Base-by-base conservation (phyloP, 37 sponge, comb jelly and placozoan species). In the Bolinopsis microptera region DNA sequence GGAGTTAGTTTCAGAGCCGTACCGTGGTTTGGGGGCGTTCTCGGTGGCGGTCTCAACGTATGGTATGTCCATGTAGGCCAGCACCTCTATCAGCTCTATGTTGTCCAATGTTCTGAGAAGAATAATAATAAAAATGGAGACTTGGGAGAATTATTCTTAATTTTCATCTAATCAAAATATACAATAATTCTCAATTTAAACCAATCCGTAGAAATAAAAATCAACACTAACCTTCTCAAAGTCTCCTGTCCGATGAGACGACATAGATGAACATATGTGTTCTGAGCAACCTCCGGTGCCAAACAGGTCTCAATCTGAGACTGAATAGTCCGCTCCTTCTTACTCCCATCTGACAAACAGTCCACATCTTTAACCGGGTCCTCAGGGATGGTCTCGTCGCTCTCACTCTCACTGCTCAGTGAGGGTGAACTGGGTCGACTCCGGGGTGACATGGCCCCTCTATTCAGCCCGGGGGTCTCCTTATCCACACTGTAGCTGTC, bases 41-140 rank as follows among this genome's bases (percentile, higher is more conserved):
- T 27, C 27, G 35, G 36, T 27, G 1, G 80, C 5, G 1, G 5
- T 35, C 75, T 72, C 75, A 8, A 28, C 31, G 27, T n/a, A 5
- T 0, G 90, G 90, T 3, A 86, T 86, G 90, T 86, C 90, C 90
- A 86, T 86, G 90, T 86, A 86, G 25, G 90, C 90, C n/a, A 86
- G 90, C n/a, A 41, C 61, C 26, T 86, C 90, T 24, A 86, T 41
- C 41, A 86, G 90, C 18, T 86, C 90, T 38, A 86, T 86, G 61
- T 86, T 86, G 1, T 38, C 48, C 2, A 86, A 48, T 5, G 90
- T 86, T 30, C 90, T 28, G 61, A 13, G 61, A 13, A 18, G 61
- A 48, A 5, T 5, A 48, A 48, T 48, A 48, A 67, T 67, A 21
- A 67, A 67, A 22, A 13, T 13, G 68, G 68, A 21, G 68, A n/a